Base-by-base conservation (phyloP, 2,797 vertebrate genomes). In the Lerista edwardsae region DNA sequence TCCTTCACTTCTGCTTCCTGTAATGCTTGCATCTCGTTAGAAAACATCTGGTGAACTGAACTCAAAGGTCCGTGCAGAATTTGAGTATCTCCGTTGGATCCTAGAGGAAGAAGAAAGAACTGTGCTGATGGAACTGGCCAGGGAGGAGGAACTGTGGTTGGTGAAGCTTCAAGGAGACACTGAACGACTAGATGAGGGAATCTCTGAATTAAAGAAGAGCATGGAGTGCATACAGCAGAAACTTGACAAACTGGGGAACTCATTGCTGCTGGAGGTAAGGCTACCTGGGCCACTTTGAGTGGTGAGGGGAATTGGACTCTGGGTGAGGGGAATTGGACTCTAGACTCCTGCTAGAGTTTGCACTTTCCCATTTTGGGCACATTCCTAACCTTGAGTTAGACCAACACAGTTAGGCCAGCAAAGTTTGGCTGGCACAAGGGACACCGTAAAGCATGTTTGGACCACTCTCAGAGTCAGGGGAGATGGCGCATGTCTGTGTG, bases 21-120 rank as follows among this genome's bases (percentile, higher is more conserved):
- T 36, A 11, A 44, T 9, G 78, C 57, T 84, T 89, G 12, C 51
- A 10, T 86, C 65, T 89, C 23, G 23, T 36, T 89, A 98, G 97
- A 97, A 94, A 90, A 82, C 92, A 1, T 93, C 94, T n/a, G 89
- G 89, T 41, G 96, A 97, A 74, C 93, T 98, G 85, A 95, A 95
- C 91, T 88, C 82, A 6, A 95, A 93, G 71, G 94, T 98, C 83
- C 95, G 74, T 29, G 86, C 89, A 0, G 97, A 98, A 82, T 98
- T 98, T 93, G 84, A 94, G 91, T 94, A 65, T 59, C 94, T 98
- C 79, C 96, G 96, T 93, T 95, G 95, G 92, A 95, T 97, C 87
- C 96, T 98, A 90, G 92, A 92, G 23, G 94, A 96, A 4, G 95
- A 97, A 84, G 97, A 98, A 95, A 89, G 90, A 61, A 87, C 86